These are phyloP conservation scores for Synergus japonicus DNA, from an alignment of 2,888 invertebrate genomes.

Conservation along the genomic window DNA sequence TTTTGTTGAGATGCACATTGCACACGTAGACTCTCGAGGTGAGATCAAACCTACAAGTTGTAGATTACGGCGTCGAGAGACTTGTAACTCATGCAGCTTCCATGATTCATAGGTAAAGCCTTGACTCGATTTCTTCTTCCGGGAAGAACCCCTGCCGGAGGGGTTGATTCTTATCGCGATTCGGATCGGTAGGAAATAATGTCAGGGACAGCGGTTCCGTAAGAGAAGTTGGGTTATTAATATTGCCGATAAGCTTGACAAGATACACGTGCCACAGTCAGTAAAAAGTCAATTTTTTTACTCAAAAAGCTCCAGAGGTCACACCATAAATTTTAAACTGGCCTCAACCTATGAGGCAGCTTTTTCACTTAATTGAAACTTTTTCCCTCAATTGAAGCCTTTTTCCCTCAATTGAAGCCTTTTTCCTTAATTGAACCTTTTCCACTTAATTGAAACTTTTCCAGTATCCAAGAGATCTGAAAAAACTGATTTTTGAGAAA, in stretches of 20 bases:
- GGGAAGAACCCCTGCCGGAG: constrained; percentile 35
- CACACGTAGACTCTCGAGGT: constrained; percentile 11
- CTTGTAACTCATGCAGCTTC: constrained; percentile 33
- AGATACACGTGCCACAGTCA: constrained; percentile 54
- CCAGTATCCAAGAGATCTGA: no score
- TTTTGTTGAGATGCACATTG: neutral
- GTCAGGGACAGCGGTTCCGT: constrained; percentile 36
- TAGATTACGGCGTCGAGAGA: constrained; percentile 23
- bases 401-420: no score
- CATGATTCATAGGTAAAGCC: constrained; percentile 39
- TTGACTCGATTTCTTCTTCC: constrained; percentile 40
- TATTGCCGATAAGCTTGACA: constrained; percentile 63
- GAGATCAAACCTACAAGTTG: constrained; percentile 35
- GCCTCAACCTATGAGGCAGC: no score
- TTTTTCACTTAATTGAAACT: no score
- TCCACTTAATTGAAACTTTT: no score
- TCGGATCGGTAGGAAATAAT: constrained; percentile 36
- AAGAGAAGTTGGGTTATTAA: constrained; percentile 56
- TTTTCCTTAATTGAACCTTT: no score
- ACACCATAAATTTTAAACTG: no score
- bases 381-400: no score
- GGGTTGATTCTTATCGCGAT: constrained; percentile 36
- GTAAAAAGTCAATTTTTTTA: no score
- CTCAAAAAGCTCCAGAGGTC: no score
- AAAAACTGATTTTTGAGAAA: no score